Base-by-base conservation (phyloP, 2,888 invertebrate genomes). In the Galerucella nymphaeae region DNA sequence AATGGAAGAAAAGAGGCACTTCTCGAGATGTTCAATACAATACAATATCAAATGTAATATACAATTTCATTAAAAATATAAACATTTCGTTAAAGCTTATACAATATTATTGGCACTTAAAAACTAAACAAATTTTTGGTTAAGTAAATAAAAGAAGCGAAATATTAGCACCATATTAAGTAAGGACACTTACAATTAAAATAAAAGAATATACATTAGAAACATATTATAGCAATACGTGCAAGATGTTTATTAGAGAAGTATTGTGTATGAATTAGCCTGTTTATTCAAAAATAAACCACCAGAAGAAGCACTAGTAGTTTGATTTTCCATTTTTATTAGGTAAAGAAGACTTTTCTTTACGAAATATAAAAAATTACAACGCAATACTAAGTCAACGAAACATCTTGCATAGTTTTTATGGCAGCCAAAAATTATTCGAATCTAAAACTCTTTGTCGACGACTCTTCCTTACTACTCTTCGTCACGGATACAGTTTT, bases 401-500 rank as follows among this genome's bases (percentile, higher is more conserved):
- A 41, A 66, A 66, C 41, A 62, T 41, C 61, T 62, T 62, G 38
- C 42, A 18, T 62, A 11, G 8, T 59, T 59, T 59, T 41, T 59
- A 42, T 61, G 59, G 58, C 50, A 68, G 59, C 50, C 10, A 53
- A 48, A 65, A 66, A 38, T 45, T 81, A 86, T 76, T 86, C 85
- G 70, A 87, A 85, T 78, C 83, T 84, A 78, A 86, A 87, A 73
- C 84, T 86, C 81, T 85, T 86, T 70, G 84, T 84, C 38, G 85
- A 84, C 48, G 85, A 84, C 76, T 87, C 87, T 73, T 86, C 85
- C 76, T 86, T 86, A 68, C 83, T 84, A 48, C 84, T 82, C 74
- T 82, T 83, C n/a, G 91, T 90, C 75, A 90, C 92, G 82, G 91
- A 91, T 0, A 92, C 89, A 0, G 91, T 92, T 81, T 92, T 91